Conservation (phyloP, 2,888 invertebrate species). For the Cerastis leucographa region DNA sequence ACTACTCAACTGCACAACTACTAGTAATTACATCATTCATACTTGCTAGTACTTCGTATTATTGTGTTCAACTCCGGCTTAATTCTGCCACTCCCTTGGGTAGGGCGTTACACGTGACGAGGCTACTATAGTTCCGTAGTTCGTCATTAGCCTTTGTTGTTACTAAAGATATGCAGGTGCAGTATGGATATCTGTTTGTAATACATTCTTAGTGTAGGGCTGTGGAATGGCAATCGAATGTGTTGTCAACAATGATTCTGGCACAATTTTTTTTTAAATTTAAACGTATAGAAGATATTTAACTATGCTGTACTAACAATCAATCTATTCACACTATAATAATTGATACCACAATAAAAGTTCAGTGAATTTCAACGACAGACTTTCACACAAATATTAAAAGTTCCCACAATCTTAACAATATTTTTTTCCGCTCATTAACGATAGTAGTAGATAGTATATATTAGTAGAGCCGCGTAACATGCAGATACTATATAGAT, state of each 20-base stretch:
- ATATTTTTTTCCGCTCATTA: slow-evolving; percentile 26
- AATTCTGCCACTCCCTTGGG: slow-evolving; percentile 19
- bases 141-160: slow-evolving; percentile 11
- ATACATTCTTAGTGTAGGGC: background rate
- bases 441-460: too few relatives aligned
- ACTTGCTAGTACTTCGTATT: slow-evolving; percentile 62
- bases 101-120: slow-evolving; percentile 5
- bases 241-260: too few relatives aligned
- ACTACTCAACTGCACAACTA: slow-evolving; percentile 66
- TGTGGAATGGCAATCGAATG: slow-evolving; percentile 2
- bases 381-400: slow-evolving; percentile 19
- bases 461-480: background rate
- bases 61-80: slow-evolving; percentile 72
- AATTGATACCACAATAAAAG: background rate
- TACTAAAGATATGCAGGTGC: background rate
- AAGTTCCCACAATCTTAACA: background rate
- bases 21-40: slow-evolving; percentile 81
- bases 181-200: slow-evolving; percentile 1
- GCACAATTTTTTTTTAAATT: too few relatives aligned
- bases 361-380: background rate
- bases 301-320: background rate
- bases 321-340: slow-evolving; percentile 2
- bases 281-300: slow-evolving; percentile 6
- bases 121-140: background rate
- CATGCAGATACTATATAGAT: background rate